Evolutionary conservation across 2,797 vertebrate species (phyloP), one percentile per base, ranked within the genome.

Genomic region (Heteromormyrus szaboi): DNA sequence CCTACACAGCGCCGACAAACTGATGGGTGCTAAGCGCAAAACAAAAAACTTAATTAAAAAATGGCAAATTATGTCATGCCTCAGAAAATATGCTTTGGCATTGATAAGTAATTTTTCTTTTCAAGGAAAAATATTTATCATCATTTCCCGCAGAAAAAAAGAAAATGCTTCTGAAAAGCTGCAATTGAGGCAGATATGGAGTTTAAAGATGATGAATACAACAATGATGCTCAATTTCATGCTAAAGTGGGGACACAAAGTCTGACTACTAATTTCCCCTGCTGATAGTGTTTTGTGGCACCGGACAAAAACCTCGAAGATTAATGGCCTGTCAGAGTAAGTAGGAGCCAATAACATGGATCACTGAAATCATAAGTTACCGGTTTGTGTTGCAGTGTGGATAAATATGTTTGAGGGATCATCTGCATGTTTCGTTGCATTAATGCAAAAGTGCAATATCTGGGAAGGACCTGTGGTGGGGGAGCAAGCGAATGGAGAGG

Each of bases 271-370:
- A 92, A 93, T 93, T 94, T 91, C 90, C 89, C 37, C 25, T 85
- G 50, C 89, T 92, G 90, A 92, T 91, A 92, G 90, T 88, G 89
- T 88, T 33, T 84, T 87, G 88, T 87, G 86, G 91, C 72, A 79
- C 89, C 83, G 90, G 89, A 91, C 89, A 88, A 92, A 92, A 92
- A 91, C 92, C 91, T 91, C 90, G 89, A 93, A 95, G 94, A 96
- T 95, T 92, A 96, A 96, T 96, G 93, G 93, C 93, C 93, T 95
- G 94, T 95, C 94, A 94, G 92, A 88, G 90, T 90, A 92, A 94
- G 92, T 93, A 91, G 92, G 93, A 95, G 92, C 93, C 94, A 95
- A 95, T 95, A 95, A 94, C 95, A 96, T 94, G 95, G 95, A 95
- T 95, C 94, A 94, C 92, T 95, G 94, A 92, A 92, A 94, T 94